Base-by-base conservation (phyloP, 2,797 vertebrate species). In the Pelochelys cantorii region DNA sequence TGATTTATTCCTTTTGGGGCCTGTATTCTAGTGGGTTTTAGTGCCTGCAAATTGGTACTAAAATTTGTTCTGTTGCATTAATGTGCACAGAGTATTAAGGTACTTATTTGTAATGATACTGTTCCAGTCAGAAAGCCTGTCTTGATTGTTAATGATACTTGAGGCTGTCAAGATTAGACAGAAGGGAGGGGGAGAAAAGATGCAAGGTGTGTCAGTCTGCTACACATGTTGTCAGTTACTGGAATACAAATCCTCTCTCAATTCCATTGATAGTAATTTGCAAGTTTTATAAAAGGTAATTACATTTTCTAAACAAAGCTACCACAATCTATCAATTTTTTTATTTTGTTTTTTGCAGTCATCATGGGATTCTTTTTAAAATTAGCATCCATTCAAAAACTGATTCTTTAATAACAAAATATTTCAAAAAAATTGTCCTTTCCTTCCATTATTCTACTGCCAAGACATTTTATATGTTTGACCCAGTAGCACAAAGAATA, bases 61-160 rank as follows among this genome's bases (percentile, higher is more conserved):
- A 93, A 87, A 92, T 93, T 95, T 96, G 89, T 88, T 96, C 90
- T 95, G 87, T 57, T 93, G 81, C 84, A 96, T 85, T 97, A 97
- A 96, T 79, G 79, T 97, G 97, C 87, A 71, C 85, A 65, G 88
- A 96, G 86, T 96, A 93, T 92, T 96, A 97, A 96, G 57, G 60
- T 94, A 92, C 91, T 97, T 96, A 94, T 93, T 97, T 97, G 91
- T 94, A 96, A 97, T 88, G 87, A 92, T 93, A 87, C 79, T 93
- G 79, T 92, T 97, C 82, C 88, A 94, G 84, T 95, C 95, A 59
- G 92, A 94, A 90, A 95, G 95, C 90, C 94, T 95, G 93, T 25
- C 54, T 97, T 97, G 91, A 95, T 97, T 97, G 85, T 94, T 89
- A 97, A 93, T 95, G 96, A 95, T 96, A 91, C 94, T 93, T 95